Base-by-base conservation (phyloP, 1,140 invertebrate species). In the Odontomachus brunneus region DNA sequence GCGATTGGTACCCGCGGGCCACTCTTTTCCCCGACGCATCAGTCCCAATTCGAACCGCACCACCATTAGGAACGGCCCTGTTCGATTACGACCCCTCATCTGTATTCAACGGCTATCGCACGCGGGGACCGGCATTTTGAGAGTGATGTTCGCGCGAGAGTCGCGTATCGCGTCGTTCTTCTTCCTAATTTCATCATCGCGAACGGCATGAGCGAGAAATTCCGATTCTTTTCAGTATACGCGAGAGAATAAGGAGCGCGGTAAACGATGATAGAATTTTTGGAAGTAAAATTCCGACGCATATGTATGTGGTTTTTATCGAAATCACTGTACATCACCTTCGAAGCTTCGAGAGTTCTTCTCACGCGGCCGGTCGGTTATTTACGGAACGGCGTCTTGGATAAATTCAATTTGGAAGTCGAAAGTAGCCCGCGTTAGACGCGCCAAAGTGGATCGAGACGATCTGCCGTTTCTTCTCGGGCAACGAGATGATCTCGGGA, bases 1-100 rank as follows among this genome's bases (percentile, higher is more conserved):
- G 84, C 84, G 84, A 89, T 86, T 82, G 53, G 62, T 60, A 69
- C 76, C 88, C 84, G 78, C 84, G 75, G 87, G 87, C 87, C 75
- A 82, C 78, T 88, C 88, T 85, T 84, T 67, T 80, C 38, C 38
- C 38, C 38, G 53, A 53, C 55, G 60, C 74, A 44, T 53, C 65
- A 53, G 51, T 69, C 26, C 17, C 63, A 26, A 78, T 65, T 48
- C 71, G 11, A 60, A 38, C 26, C 60, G 62, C 38, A 48, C 19
- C 38, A 48, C 19, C 48, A 67, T 76, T 76, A 76, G 22, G n/a
- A 76, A 14, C n/a, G n/a, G 44, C 19, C 38, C 38, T 22, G 24
- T 51, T 19, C 59, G n/a, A 29, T 66, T 24, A 15, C 26, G 44
- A 44, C 44, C 44, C 22, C 44, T 29, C 63, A n/a, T 67, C 67